Percentiles rank a stretch among this genome's conserved stretches.
Evolutionary conservation across 2,888 invertebrate genomes (phyloP).

Genomic region (Campaea margaritaria): DNA sequence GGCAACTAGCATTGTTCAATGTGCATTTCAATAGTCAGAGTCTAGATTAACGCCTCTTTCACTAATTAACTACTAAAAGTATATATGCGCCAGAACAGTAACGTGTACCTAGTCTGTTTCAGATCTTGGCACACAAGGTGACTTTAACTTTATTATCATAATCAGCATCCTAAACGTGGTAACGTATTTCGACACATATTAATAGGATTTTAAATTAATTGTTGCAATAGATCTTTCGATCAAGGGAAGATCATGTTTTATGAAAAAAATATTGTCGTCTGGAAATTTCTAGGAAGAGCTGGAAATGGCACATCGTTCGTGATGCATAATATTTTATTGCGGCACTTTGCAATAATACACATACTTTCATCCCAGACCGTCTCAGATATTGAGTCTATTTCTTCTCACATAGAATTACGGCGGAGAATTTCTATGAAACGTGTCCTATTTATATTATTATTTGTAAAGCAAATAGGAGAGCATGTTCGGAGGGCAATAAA

Average conservation of each 20-base stretch:
- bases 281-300: not conserved
- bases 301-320: not conserved
- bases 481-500: conserved; percentile 40
- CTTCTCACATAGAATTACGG: conserved; percentile 24
- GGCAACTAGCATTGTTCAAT: not conserved
- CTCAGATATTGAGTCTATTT: conserved; percentile 16
- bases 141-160: too few relatives aligned
- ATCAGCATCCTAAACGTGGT: too few relatives aligned
- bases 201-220: too few relatives aligned
- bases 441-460: conserved; percentile 22
- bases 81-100: not conserved
- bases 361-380: conserved; percentile 22
- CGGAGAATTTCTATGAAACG: conserved; percentile 28
- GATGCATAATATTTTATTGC: conserved; percentile 13
- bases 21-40: conserved; percentile 4
- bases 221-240: not conserved
- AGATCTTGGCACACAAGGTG: not conserved
- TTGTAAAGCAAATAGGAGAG: conserved; percentile 37
- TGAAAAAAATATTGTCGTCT: not conserved
- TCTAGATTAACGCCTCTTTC: conserved; percentile 6
- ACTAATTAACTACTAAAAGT: conserved; percentile 7
- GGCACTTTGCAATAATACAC: conserved; percentile 11
- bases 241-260: too few relatives aligned
- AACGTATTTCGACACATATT: too few relatives aligned
- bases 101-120: not conserved